These are phyloP conservation scores for Drosophila silvestris DNA, from an alignment of 2,888 invertebrate species.

Conservation along the genomic window DNA sequence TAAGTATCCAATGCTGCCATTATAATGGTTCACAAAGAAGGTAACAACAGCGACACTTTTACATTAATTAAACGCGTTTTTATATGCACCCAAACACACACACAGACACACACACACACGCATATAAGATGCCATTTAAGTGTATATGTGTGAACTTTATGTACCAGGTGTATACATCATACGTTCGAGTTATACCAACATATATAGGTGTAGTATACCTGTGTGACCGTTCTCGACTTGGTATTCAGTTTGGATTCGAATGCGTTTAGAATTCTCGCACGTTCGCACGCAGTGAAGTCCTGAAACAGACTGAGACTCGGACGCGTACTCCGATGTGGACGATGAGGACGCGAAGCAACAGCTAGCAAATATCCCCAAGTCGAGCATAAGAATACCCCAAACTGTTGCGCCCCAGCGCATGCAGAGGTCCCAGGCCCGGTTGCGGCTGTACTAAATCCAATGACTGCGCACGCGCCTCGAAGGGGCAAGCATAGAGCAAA, in stretches of 20 bases:
- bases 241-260: conserved; percentile 17
- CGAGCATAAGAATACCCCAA: conserved; percentile 73
- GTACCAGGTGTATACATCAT: conserved; percentile 59
- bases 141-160: conserved; percentile 20
- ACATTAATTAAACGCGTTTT: conserved; percentile 80
- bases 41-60: conserved; percentile 67
- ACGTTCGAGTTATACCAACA: conserved; percentile 37
- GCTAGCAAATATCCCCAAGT: conserved; percentile 70
- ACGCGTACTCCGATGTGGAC: conserved; percentile 6
- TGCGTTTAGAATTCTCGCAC: conserved; percentile 58
- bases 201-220: conserved; percentile 29
- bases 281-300: conserved; percentile 79
- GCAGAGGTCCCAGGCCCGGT: conserved; percentile 45
- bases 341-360: conserved; percentile 66
- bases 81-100: conserved; percentile 56
- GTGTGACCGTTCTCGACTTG: conserved; percentile 38
- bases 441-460: conserved; percentile 57
- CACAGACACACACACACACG: background rate
- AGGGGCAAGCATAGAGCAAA: conserved; percentile 4
- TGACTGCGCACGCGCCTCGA: conserved; percentile 52
- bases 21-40: conserved; percentile 44
- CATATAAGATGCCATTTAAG: conserved; percentile 20
- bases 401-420: conserved; percentile 66
- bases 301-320: conserved; percentile 64
- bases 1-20: conserved; percentile 48